Base-by-base conservation (phyloP, 2,888 invertebrate species). In the Phaedon cochleariae region DNA sequence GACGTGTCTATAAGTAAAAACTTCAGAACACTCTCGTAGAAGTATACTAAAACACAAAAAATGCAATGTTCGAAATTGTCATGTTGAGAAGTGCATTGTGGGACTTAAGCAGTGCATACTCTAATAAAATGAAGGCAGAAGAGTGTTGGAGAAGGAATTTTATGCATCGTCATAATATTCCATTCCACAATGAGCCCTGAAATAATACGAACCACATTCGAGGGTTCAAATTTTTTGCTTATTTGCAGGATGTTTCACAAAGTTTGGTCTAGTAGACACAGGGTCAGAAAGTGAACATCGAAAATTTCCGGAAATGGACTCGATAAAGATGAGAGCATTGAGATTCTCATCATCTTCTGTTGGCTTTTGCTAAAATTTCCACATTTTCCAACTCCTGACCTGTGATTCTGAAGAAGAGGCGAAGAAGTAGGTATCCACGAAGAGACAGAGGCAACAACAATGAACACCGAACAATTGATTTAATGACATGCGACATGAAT, bases 401-500 rank as follows among this genome's bases (percentile, higher is more conserved):
- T 1, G 57, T 29, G 55, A 52, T 3, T 62, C 51, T 53, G 49
- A 57, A 59, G 64, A 49, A 69, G 64, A 70, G 71, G 72, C 67
- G 71, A 70, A 72, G 70, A 74, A 71, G 71, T n/a, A n/a, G n/a
- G n/a, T 71, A 75, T 75, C 77, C 76, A 78, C 76, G 76, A 73
- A 71, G 76, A 81, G 79, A 82, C 79, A 79, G 78, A 81, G 69
- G 70, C 73, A 73, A 82, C 80, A 82, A 83, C 83, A 83, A 81
- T 80, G 76, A 83, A 83, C 83, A 83, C 80, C 79, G 78, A 81
- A 81, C 81, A 83, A 81, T 77, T 76, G 82, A 79, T 76, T 77
- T 62, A 78, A 75, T 79, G 79, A 81, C 82, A 82, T 83, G 82
- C 82, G 77, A 82, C 82, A 82, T 77, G 76, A 75, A 80, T 74